Evolutionary conservation across 2,113 vertebrate genomes (phyloP).

Genomic region (Axis porcinus): DNA sequence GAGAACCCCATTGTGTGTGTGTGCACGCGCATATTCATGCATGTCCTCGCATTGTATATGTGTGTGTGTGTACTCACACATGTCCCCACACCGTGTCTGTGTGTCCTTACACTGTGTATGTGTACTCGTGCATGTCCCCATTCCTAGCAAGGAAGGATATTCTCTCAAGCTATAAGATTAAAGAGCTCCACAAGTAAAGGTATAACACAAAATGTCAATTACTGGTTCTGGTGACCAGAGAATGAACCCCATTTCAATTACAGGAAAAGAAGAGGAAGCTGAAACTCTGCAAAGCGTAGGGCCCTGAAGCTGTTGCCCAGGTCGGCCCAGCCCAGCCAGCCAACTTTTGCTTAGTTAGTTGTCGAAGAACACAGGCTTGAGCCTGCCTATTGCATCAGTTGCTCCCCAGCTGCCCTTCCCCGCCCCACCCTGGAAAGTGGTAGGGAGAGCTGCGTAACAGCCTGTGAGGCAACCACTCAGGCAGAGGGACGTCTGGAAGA

Average conservation of each 20-base stretch:
- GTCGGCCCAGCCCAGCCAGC: background rate
- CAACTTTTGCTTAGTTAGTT: constrained; percentile 63
- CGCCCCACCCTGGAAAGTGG: constrained; percentile 51
- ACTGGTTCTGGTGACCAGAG: background rate
- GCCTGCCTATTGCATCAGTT: constrained; percentile 72
- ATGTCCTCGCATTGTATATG: background rate
- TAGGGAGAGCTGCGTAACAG: constrained; percentile 52
- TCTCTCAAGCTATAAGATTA: background rate
- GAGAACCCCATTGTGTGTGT: too few species aligned
- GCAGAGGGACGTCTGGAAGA: background rate
- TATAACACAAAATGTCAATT: background rate
- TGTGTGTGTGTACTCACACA: background rate
- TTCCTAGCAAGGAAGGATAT: background rate
- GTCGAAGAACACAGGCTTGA: constrained; percentile 59
- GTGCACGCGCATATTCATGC: rapidly evolving
- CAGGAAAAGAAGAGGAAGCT: background rate
- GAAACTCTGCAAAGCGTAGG: background rate
- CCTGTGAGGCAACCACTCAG: constrained; percentile 25
- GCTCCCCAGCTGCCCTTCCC: constrained; percentile 59
- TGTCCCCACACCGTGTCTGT: background rate
- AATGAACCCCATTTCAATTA: background rate
- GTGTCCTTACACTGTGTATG: background rate
- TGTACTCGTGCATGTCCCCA: rapidly evolving
- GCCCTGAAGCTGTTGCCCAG: background rate
- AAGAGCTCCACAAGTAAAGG: background rate